A percentile compares a stretch with the other conserved stretches of the same genome.
These are phyloP conservation scores for Physocephala rufipes DNA, from an alignment of 2,888 invertebrate genomes.

Conservation along the genomic window DNA sequence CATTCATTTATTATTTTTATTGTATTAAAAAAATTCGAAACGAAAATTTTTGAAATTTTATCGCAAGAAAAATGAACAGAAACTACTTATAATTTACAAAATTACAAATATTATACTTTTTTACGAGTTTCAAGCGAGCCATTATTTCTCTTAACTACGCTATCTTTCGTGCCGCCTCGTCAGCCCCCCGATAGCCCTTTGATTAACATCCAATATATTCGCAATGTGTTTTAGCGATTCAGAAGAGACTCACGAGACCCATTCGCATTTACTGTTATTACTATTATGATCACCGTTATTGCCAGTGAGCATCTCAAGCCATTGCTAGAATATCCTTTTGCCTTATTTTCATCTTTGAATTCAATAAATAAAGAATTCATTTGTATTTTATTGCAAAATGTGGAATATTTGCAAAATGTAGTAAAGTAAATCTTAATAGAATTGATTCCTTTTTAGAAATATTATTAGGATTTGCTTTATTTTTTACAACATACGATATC, in stretches of 20 bases:
- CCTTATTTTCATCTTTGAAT: slow-evolving; percentile 1
- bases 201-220: not conserved
- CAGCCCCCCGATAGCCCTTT: too few relatives aligned
- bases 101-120: slow-evolving; percentile 31
- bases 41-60: too few relatives aligned
- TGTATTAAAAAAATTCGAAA: too few relatives aligned
- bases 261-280: slow-evolving; percentile 39
- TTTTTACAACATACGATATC: too few relatives aligned
- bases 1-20: too few relatives aligned
- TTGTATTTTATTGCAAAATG: slow-evolving; percentile 12
- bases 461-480: too few relatives aligned
- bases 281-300: too few relatives aligned
- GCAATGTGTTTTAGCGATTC: not conserved
- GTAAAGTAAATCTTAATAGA: too few relatives aligned
- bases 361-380: slow-evolving; percentile 39
- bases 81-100: slow-evolving; percentile 19
- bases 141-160: slow-evolving; percentile 6
- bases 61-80: too few relatives aligned
- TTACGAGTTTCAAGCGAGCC: slow-evolving; percentile 34
- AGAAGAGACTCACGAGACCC: slow-evolving; percentile 27
- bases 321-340: not conserved
- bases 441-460: too few relatives aligned
- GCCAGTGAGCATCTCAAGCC: slow-evolving; percentile 25
- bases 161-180: not conserved
- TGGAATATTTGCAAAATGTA: too few relatives aligned